phyloP scores from a whole-genome alignment of 2,888 invertebrate genomes.

The Drosophila leonis region DNA sequence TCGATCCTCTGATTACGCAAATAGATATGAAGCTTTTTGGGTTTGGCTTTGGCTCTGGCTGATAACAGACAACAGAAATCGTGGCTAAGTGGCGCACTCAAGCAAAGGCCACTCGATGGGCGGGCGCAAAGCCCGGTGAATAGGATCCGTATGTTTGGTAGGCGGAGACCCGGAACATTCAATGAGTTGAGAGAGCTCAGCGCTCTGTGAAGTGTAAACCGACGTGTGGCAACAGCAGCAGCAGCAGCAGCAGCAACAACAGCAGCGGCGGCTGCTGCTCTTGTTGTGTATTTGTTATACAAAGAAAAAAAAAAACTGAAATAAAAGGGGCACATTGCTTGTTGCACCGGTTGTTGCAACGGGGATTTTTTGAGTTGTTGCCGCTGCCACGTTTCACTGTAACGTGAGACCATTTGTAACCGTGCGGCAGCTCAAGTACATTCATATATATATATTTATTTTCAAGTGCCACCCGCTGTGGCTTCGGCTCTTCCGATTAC shows the following conservation, averaged over 20 bases:
- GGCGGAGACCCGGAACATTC: conserved; percentile 58
- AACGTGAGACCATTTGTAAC: conserved; percentile 79
- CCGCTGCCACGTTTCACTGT: conserved; percentile 57
- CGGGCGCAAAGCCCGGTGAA: conserved; percentile 42
- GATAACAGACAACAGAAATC: conserved; percentile 70
- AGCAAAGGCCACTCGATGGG: conserved; percentile 68
- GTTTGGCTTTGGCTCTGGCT: conserved; percentile 17
- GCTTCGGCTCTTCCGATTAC: conserved; percentile 76
- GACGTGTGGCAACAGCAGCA: conserved; percentile 67
- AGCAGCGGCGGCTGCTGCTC: conserved; percentile 28
- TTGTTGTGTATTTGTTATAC: conserved; percentile 11
- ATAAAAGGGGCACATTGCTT: conserved; percentile 25
- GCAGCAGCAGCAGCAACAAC: background rate
- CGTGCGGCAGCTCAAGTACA: conserved; percentile 46
- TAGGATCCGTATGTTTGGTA: conserved; percentile 54
- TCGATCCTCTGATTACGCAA: conserved; percentile 62
- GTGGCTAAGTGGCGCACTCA: conserved; percentile 71
- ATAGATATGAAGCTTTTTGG: conserved; percentile 50
- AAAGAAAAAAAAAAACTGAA: background rate
- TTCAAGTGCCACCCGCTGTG: conserved; percentile 76
- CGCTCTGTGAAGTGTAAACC: conserved; percentile 74
- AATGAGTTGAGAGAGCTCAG: conserved; percentile 31
- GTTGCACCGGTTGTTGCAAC: conserved; percentile 23
- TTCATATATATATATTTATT: conserved; percentile 16
- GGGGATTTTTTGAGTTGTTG: conserved; percentile 22